Percentiles rank a stretch among this genome's conserved stretches.
Conservation (phyloP, 2,888 invertebrate species). For the Bombylius discolor region DNA sequence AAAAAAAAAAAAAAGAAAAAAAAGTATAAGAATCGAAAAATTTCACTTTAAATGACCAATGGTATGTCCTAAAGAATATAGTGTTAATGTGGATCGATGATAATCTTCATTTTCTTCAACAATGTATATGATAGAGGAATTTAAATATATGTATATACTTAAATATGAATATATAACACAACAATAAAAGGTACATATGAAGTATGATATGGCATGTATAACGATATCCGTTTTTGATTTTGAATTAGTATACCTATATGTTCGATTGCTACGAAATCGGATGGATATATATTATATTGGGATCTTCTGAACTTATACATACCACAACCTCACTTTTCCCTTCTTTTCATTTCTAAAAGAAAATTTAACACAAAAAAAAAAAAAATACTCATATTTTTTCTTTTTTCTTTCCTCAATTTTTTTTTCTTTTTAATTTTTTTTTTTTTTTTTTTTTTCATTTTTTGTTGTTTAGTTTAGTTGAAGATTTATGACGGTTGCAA, state of each 20-base stretch:
- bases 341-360: too few relatives aligned
- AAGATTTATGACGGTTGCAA: not conserved
- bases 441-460: not conserved
- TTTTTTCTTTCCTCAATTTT: not conserved
- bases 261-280: too few relatives aligned
- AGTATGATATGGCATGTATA: not conserved
- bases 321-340: not conserved
- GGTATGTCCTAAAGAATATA: not conserved
- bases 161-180: too few relatives aligned
- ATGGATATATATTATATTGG: too few relatives aligned
- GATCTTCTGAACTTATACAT: too few relatives aligned
- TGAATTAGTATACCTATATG: too few relatives aligned
- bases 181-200: too few relatives aligned
- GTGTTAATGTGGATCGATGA: slow-evolving; percentile 10
- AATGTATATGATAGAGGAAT: not conserved
- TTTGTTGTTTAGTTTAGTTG: not conserved
- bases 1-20: too few relatives aligned
- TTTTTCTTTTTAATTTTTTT: not conserved
- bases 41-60: slow-evolving; percentile 1
- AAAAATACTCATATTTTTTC: not conserved
- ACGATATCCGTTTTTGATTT: too few relatives aligned
- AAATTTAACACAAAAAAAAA: too few relatives aligned
- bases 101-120: slow-evolving; percentile 2
- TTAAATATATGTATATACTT: too few relatives aligned
- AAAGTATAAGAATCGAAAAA: slow-evolving; percentile 1